These are phyloP conservation scores for Ivindomyrus marchei DNA, from an alignment of 2,113 vertebrate genomes.

Conservation along the genomic window DNA sequence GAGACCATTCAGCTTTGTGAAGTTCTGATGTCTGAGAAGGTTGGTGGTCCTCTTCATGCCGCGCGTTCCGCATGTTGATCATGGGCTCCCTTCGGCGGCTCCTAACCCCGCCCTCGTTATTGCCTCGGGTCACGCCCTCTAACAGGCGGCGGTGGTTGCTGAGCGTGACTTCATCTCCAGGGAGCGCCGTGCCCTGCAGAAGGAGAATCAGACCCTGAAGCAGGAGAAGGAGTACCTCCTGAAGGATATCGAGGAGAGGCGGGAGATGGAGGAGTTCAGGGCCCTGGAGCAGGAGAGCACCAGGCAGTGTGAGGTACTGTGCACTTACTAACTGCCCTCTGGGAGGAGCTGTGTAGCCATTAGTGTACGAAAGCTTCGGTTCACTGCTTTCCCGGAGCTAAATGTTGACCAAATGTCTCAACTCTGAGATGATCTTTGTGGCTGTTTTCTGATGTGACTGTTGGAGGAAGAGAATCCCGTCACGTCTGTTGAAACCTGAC, in stretches of 20 bases:
- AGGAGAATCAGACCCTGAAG: conserved; percentile 60
- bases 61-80: background rate
- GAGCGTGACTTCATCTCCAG: conserved; percentile 30
- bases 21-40: conserved; percentile 65
- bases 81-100: background rate
- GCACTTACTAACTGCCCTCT: background rate
- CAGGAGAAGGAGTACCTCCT: conserved; percentile 61
- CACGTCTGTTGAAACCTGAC: background rate
- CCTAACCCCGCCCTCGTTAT: background rate
- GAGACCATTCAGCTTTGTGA: conserved; percentile 76
- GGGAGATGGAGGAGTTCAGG: conserved; percentile 74
- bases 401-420: background rate
- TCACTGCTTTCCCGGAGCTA: background rate
- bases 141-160: conserved; percentile 20
- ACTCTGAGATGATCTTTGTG: background rate
- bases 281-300: conserved; percentile 67
- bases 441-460: background rate
- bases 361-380: background rate
- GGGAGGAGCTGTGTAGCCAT: background rate
- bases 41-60: conserved; percentile 26
- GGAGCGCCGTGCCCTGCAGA: conserved; percentile 38
- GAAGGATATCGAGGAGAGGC: conserved; percentile 66
- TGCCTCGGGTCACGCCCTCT: background rate
- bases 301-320: conserved; percentile 73
- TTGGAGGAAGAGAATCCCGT: background rate